phyloP scores from a whole-genome alignment of 2,888 invertebrate species.

The Meta bourneti region DNA sequence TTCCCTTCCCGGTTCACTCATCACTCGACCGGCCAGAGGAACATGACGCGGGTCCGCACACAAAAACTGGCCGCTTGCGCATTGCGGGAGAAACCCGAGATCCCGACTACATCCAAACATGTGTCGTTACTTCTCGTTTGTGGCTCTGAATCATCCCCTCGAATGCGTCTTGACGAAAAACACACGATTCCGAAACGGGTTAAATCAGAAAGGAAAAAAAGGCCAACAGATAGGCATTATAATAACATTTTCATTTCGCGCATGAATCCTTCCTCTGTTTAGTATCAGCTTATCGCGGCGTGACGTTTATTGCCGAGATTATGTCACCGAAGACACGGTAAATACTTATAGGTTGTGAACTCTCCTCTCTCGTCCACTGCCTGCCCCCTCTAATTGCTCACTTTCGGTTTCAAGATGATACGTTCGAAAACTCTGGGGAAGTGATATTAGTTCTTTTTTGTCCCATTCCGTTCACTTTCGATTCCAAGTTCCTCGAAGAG shows the following conservation, averaged over 20 bases:
- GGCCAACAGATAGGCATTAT: neutral
- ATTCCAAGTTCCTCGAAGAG: conserved; percentile 12
- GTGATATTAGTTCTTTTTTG: conserved; percentile 21
- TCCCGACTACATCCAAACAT: conserved; percentile 29
- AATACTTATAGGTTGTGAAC: conserved; percentile 53
- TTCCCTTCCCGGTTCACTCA: no score
- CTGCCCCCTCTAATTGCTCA: conserved; percentile 32
- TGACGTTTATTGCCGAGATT: conserved; percentile 60
- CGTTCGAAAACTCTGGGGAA: conserved; percentile 37
- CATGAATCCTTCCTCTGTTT: conserved; percentile 38
- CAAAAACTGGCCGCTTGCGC: neutral
- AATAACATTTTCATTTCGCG: conserved; percentile 16
- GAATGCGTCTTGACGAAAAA: conserved; percentile 53
- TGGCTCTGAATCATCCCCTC: conserved; percentile 32
- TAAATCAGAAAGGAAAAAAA: neutral
- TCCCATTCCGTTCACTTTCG: neutral
- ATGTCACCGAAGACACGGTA: conserved; percentile 62
- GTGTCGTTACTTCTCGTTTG: conserved; percentile 39
- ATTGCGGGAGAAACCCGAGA: conserved; percentile 19
- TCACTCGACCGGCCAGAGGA: no score
- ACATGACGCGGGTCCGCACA: no score
- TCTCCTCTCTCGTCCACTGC: neutral
- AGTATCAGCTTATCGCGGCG: conserved; percentile 52
- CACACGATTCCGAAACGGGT: conserved; percentile 43
- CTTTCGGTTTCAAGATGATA: conserved; percentile 26